Base-by-base conservation (phyloP, 2,113 vertebrate genomes). In the Onychostoma macrolepis region DNA sequence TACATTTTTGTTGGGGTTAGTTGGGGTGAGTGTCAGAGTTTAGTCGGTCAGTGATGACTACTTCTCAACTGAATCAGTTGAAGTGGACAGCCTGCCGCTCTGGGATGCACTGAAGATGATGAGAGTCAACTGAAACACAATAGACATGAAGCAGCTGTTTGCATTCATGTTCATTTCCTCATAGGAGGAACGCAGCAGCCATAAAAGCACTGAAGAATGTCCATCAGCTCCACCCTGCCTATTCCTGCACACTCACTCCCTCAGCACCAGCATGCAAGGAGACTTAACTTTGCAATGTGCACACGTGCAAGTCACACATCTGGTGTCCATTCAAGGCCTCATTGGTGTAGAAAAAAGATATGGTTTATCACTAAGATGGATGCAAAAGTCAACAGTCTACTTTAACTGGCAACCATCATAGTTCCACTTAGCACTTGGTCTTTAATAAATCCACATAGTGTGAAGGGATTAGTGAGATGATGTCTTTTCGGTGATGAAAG, bases 191-290 rank as follows among this genome's bases (percentile, higher is more conserved):
- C 50, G 43, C 85, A 81, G 45, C 43, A 69, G 87, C 58, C 43
- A 81, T 88, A 89, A 90, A 90, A 85, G 81, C 89, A 82, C 85
- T 77, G 65, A 33, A n/a, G 74, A 85, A 83, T 83, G 41, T 78
- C 72, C 36, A 81, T 53, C 76, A 85, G 53, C 61, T 87, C 88
- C 87, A 74, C 89, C 88, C 89, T 74, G 33, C 58, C 21, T 53
- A 65, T 58, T 56, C 69, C 69, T 63, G 36, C 67, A 69, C 19
- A 79, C 41, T 72, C 21, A 36, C 41, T 69, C 77, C 48, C 65
- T 63, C 26, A 72, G 67, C 17, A 67, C 69, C 67, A 82, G 30
- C 63, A 36, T 24, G 75, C 76, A 38, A 26, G 8, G 38, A 67
- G 11, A 41, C 56, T 67, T 85, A 58, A 78, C 74, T 48, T 53